Evolutionary conservation across 2,888 invertebrate species (phyloP).

Genomic region (Unio delphinus): DNA sequence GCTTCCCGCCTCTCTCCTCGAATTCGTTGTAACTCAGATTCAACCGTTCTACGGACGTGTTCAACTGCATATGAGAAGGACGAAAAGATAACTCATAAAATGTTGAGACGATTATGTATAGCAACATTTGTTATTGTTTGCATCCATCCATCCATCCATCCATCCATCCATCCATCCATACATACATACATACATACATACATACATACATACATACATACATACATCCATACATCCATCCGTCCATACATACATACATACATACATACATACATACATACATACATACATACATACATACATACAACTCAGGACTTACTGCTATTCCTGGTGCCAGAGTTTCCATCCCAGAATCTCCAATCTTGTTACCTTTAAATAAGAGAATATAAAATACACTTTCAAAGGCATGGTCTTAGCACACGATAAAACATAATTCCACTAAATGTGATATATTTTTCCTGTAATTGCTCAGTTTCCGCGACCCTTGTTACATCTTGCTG

Average conservation of each 20-base stretch:
- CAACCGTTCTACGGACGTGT: conserved; percentile 34
- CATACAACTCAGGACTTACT: conserved; percentile 24
- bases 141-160: too few relatives aligned
- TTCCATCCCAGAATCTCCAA: conserved; percentile 40
- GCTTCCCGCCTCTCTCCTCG: conserved; percentile 39
- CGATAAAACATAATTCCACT: too few relatives aligned
- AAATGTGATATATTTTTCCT: too few relatives aligned
- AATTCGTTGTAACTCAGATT: conserved; percentile 52
- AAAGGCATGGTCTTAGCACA: too few relatives aligned
- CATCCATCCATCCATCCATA: too few relatives aligned
- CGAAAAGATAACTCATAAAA: background rate
- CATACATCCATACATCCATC: background rate
- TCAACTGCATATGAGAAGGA: conserved; percentile 31
- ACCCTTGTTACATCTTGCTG: too few relatives aligned
- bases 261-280: background rate
- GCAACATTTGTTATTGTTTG: too few relatives aligned
- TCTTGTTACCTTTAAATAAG: conserved; percentile 43
- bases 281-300: too few relatives aligned
- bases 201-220: background rate
- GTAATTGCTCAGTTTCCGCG: too few relatives aligned
- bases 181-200: background rate
- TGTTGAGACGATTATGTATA: too few relatives aligned
- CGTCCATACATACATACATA: conserved; percentile 1
- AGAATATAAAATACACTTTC: background rate
- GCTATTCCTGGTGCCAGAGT: conserved; percentile 38